phyloP scores from a whole-genome alignment of 2,113 vertebrate species.

The Apistogramma diplotaenia region DNA sequence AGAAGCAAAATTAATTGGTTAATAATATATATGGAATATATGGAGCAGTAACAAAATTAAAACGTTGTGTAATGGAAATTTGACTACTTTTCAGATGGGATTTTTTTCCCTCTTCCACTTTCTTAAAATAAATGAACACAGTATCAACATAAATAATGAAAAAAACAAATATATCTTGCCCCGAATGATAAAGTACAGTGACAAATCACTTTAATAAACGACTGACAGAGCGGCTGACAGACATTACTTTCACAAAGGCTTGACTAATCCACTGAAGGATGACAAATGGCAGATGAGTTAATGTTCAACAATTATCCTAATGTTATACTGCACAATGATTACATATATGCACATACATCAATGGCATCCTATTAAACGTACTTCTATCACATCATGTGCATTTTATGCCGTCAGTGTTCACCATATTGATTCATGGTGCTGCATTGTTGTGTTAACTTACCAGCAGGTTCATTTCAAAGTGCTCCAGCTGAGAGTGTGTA shows the following conservation, averaged over 20 bases:
- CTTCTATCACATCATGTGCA: neutral
- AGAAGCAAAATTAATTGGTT: neutral
- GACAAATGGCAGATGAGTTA: constrained; percentile 45
- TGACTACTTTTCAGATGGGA: neutral
- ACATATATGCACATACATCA: constrained; percentile 21
- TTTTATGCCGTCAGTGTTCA: constrained; percentile 10
- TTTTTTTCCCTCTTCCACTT: neutral
- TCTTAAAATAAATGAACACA: constrained; percentile 33
- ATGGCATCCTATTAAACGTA: neutral
- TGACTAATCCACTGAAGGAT: constrained; percentile 28
- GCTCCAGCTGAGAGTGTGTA: neutral
- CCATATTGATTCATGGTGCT: neutral
- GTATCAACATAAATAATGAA: constrained; percentile 22
- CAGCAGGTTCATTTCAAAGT: neutral
- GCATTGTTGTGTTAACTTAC: neutral
- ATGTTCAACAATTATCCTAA: constrained; percentile 34
- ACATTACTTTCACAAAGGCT: constrained; percentile 34
- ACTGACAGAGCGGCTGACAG: constrained; percentile 45
- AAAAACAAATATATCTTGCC: constrained; percentile 38
- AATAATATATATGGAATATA: neutral
- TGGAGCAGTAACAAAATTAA: neutral
- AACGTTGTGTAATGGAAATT: neutral
- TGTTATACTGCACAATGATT: neutral
- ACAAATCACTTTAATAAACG: constrained; percentile 41
- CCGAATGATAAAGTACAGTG: constrained; percentile 23